A percentile compares a stretch with the other conserved stretches of the same genome.
Conservation (phyloP, 2,797 vertebrate species). For the Balearica regulorum region DNA sequence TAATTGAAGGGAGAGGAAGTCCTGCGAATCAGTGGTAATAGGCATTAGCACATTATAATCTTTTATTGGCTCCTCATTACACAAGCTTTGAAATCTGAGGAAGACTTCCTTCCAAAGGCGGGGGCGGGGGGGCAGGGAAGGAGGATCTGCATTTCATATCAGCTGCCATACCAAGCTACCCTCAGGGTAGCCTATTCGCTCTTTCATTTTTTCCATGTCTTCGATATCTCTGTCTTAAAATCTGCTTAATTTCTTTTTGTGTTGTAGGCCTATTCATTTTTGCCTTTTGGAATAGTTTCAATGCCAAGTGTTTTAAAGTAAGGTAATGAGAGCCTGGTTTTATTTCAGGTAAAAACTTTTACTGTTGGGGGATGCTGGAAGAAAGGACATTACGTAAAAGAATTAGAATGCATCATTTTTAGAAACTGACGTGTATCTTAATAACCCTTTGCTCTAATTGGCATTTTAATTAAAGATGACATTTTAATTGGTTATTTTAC, state of each 20-base stretch:
- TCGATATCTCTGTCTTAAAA: not conserved
- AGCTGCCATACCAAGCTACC: not conserved
- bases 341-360: not conserved
- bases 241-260: not conserved
- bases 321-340: not conserved
- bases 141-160: not conserved
- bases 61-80: not conserved
- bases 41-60: not conserved
- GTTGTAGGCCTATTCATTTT: not conserved
- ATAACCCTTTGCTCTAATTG: constrained; percentile 13
- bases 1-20: constrained; percentile 39
- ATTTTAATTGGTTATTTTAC: constrained; percentile 44
- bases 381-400: not conserved
- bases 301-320: not conserved
- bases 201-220: not conserved
- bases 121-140: not conserved
- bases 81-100: constrained; percentile 10
- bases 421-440: not conserved
- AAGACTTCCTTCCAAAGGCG: not conserved
- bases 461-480: constrained; percentile 37
- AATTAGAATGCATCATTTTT: not conserved
- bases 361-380: not conserved
- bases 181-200: not conserved
- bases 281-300: not conserved
- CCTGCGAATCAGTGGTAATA: not conserved